These are phyloP conservation scores for Chionoecetes opilio DNA, from an alignment of 1,140 invertebrate species.

Conservation along the genomic window DNA sequence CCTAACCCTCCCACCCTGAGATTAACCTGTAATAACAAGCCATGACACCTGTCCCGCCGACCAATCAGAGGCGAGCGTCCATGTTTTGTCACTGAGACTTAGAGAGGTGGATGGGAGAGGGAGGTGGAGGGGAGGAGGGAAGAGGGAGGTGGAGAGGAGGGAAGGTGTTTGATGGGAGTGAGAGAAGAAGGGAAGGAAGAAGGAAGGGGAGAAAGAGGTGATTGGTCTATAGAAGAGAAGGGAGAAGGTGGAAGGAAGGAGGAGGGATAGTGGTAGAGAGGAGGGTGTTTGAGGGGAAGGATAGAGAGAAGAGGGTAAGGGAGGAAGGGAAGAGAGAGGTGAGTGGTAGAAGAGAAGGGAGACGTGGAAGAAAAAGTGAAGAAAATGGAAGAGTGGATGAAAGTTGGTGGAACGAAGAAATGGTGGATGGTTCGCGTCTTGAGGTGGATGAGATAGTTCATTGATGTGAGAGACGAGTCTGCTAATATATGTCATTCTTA, in stretches of 20 bases:
- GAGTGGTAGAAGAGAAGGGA: neutral
- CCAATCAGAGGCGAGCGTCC: neutral
- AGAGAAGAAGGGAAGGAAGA: neutral
- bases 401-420: no score
- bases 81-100: neutral
- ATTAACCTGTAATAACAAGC: slow-evolving; percentile 21
- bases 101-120: neutral
- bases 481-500: no score
- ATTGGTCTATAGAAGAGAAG: neutral
- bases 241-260: neutral
- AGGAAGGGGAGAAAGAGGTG: neutral
- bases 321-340: neutral
- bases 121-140: neutral
- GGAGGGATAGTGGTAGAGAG: neutral
- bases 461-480: no score
- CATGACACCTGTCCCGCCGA: neutral
- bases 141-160: neutral
- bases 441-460: no score
- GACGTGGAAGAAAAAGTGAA: neutral
- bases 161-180: neutral
- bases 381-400: neutral
- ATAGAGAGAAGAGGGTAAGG: neutral
- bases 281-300: neutral
- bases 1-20: neutral
- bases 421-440: no score